Percentiles rank a stretch among this genome's conserved stretches.
Evolutionary conservation across 2,888 invertebrate species (phyloP).

Genomic region (Amphipoea lucens): DNA sequence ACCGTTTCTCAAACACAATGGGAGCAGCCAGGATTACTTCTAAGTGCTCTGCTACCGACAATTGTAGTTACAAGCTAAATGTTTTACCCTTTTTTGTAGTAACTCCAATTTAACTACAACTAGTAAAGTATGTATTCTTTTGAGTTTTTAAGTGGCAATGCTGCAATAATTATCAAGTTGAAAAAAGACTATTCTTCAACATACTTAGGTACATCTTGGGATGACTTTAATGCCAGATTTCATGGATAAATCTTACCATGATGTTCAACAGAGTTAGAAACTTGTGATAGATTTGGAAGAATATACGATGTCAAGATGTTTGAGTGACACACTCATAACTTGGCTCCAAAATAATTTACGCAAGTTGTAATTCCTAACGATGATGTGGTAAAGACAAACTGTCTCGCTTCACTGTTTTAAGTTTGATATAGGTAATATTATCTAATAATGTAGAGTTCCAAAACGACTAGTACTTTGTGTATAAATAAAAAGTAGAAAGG

Average conservation of each 20-base stretch:
- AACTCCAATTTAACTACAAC: conserved; percentile 32
- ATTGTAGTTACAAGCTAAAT: conserved; percentile 60
- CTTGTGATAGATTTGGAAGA: too few species aligned
- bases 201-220: neutral
- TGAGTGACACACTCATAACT: conserved; percentile 2
- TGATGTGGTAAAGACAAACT: too few species aligned
- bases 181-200: neutral
- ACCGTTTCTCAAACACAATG: conserved; percentile 78
- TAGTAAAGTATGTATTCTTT: conserved; percentile 29
- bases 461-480: conserved; percentile 27
- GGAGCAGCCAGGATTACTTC: conserved; percentile 71
- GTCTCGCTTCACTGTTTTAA: neutral
- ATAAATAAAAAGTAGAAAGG: conserved; percentile 67
- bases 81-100: conserved; percentile 48
- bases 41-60: conserved; percentile 72
- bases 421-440: neutral
- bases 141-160: conserved; percentile 25
- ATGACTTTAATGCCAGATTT: neutral
- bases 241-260: neutral
- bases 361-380: neutral
- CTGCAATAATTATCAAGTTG: conserved; percentile 15
- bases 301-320: neutral
- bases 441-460: conserved; percentile 27
- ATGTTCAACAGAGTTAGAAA: neutral
- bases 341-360: neutral